phyloP scores from a whole-genome alignment of 2,113 vertebrate genomes.

The Carettochelys insculpta region DNA sequence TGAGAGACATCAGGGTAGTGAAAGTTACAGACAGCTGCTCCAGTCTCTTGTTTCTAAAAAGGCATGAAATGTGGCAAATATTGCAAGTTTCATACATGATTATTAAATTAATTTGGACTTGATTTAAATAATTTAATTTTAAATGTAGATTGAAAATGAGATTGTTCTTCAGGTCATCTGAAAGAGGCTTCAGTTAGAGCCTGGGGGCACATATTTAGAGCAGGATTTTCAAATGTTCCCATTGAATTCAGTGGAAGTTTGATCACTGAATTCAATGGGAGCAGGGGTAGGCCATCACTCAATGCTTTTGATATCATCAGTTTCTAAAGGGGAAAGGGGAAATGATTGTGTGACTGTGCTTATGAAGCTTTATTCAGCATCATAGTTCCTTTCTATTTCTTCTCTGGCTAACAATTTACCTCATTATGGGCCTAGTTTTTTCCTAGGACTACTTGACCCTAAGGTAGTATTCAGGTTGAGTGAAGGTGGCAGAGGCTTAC shows the following conservation, averaged over 20 bases:
- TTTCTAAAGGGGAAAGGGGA: not conserved
- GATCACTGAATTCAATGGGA: not conserved
- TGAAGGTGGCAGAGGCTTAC: not conserved
- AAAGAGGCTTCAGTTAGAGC: not conserved
- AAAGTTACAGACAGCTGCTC: not conserved
- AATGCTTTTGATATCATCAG: not conserved
- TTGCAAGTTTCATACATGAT: not conserved
- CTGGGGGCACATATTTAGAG: not conserved
- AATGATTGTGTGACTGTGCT: not conserved
- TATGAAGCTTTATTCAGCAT: not conserved
- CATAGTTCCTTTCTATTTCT: not conserved
- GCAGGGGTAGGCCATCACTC: not conserved
- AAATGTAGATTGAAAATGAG: not conserved
- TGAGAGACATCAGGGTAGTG: not conserved
- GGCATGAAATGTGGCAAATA: not conserved
- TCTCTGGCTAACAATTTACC: not conserved
- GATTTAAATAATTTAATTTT: not conserved
- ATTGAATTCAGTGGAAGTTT: slow-evolving; percentile 4
- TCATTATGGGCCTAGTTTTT: not conserved
- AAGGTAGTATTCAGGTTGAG: not conserved
- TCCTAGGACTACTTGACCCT: not conserved
- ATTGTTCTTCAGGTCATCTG: not conserved
- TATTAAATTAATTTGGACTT: not conserved
- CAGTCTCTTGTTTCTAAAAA: not conserved
- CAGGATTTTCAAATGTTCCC: not conserved